Evolutionary conservation across 2,797 vertebrate genomes (phyloP).

Genomic region (Heliangelus exortis): DNA sequence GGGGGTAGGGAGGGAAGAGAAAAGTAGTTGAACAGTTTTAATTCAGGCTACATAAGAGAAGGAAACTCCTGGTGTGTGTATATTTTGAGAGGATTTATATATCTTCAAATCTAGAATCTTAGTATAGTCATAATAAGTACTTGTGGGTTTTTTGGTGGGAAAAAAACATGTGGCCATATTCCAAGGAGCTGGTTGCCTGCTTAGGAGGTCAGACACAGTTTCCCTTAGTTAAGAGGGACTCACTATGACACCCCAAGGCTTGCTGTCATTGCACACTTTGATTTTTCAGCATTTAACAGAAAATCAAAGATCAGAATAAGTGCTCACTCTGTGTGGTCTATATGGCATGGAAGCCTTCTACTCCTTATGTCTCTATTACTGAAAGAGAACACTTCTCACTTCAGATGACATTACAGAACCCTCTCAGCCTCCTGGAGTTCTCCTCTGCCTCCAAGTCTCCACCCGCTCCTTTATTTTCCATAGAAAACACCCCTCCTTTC

Average conservation of each 20-base stretch:
- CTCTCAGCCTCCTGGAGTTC: not conserved
- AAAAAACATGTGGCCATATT: not conserved
- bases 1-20: not conserved
- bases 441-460: not conserved
- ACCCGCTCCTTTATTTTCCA: not conserved
- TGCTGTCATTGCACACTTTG: not conserved
- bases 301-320: not conserved
- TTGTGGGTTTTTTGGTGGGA: too few species aligned
- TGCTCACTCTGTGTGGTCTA: accelerated
- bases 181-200: not conserved
- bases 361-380: not conserved
- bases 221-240: not conserved
- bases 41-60: not conserved
- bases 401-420: not conserved
- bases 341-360: not conserved
- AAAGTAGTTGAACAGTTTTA: not conserved
- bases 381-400: not conserved
- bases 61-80: not conserved
- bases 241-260: not conserved
- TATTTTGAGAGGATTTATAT: not conserved
- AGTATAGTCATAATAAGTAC: not conserved
- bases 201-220: accelerated
- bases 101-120: not conserved
- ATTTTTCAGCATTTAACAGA: not conserved
- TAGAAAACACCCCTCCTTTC: not conserved